Evolutionary conservation across 2,797 vertebrate species (phyloP), one percentile per base, ranked within the genome.

Genomic region (Myotis planiceps): DNA sequence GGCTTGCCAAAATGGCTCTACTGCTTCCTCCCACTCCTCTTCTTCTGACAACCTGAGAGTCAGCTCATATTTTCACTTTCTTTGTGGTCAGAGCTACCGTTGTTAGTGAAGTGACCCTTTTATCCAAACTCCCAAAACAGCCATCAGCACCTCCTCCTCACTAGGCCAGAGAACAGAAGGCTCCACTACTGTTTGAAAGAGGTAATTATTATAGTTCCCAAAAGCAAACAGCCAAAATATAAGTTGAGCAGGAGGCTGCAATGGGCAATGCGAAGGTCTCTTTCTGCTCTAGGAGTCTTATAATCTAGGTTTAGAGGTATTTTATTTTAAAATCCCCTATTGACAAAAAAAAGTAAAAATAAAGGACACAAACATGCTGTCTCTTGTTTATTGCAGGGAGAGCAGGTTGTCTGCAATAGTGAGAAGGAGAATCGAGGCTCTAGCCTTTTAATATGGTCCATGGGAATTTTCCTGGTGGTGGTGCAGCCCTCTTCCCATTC

Each of bases 1-100:
- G 84, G 42, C 60, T 92, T 55, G 60, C 69, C 63, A 39, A 82
- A 55, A 96, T 85, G 58, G n/a, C 53, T 82, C 39, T 27, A 29
- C 15, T 47, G 21, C 53, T 75, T 58, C 29, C 32, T 81, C 32
- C 25, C 3, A 0, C 34, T 55, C 34, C 37, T 29, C n/a, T 58
- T 42, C 58, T 76, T 60, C 32, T 60, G 42, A 72, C 42, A 53
- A 63, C 29, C 25, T 79, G 65, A 32, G 4, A 78, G 63, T 88
- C 42, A n/a, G 78, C 21, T 88, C 78, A 6, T 47, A 51, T 47
- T 85, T 88, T 37, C 66, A 32, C 39, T 72, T 79, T 72, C 76
- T 96, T 90, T 95, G 88, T 91, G 92, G 78, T 90, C 92, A 85
- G 76, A 95, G 45, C 13, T 66, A 53, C 58, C 29, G 92, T 78